Base-by-base conservation (phyloP, 2,888 invertebrate species). In the Melanargia galathea region DNA sequence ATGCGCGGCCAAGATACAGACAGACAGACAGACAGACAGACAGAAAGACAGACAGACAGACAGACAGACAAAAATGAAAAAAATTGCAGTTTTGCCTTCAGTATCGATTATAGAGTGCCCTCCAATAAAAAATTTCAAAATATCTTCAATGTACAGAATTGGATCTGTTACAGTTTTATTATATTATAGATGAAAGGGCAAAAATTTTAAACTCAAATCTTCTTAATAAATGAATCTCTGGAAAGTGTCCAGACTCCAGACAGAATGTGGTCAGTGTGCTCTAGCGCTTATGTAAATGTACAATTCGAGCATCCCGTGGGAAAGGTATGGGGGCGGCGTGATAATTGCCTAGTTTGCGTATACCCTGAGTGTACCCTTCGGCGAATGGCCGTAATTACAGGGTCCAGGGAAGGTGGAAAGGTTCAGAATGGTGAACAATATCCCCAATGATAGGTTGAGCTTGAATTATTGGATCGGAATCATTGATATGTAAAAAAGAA, bases 271-370 rank as follows among this genome's bases (percentile, higher is more conserved):
- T 10, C 7, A 35, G 6, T 6, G 20, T 35, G 35, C 35, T 1
- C 5, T 2, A 13, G 11, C 18, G 33, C 33, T 52, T 52, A 82
- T 83, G 81, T 89, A 81, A 80, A 79, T 82, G 83, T 78, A 84
- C 86, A 86, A 86, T 84, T 84, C 78, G 74, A 79, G 75, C 80
- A 79, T 84, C 85, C 83, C 90, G 90, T 90, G 90, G 89, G 90
- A 91, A 91, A 78, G 73, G 77, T 75, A 86, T 79, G 78, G 77
- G 74, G 86, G 88, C 86, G 75, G 83, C 73, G 83, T 83, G 89
- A 86, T 90, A 90, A 90, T 90, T 87, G 81, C 77, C 82, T 80
- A 80, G 87, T 87, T 87, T 84, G 85, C 83, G 86, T 82, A 85
- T 83, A 84, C 81, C 83, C 79, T 79, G 77, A 79, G 81, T 52